Base-by-base conservation (phyloP, 2,797 vertebrate genomes). In the Galagoides demidoff region DNA sequence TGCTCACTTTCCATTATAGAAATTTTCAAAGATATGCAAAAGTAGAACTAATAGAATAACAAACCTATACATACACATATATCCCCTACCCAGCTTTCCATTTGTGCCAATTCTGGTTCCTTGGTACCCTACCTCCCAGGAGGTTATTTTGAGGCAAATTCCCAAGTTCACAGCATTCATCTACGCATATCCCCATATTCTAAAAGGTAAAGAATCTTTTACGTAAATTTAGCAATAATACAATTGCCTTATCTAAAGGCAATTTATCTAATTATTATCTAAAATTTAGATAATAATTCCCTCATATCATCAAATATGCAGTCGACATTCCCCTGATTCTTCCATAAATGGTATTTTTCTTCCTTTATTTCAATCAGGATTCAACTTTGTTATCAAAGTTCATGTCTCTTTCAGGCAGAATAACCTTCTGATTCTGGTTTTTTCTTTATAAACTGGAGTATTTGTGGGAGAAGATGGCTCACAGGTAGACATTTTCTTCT, bases 111-210 rank as follows among this genome's bases (percentile, higher is more conserved):
- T 37, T 22, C 23, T 63, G 23, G 16, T 77, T 93, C 45, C 29
- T 74, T 57, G 45, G 59, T n/a, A 52, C 3, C 23, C 7, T 5
- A 43, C 16, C 49, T 34, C 31, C 37, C 2, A 63, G 22, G 52
- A 55, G 55, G 57, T 17, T 94, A 66, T 93, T 95, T 87, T 84
- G 49, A 96, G 79, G 66, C 25, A 59, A 92, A 76, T 81, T 83
- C 43, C 76, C 92, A 14, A 95, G 82, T 78, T 79, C 73, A 82
- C 55, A 73, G 20, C 14, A 43, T 90, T 82, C 27, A 13, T 88
- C 23, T 93, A 61, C 73, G 73, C 94, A 52, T 63, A 92, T 31
- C n/a, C 49, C 37, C 25, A 29, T 4, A 52, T 4, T 73, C 66
- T 84, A 55, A 61, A 89, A 91, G 39, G 64, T 57, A 66, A 89